phyloP scores from a whole-genome alignment of 2,888 invertebrate genomes.

The Pharmacophagus antenor region DNA sequence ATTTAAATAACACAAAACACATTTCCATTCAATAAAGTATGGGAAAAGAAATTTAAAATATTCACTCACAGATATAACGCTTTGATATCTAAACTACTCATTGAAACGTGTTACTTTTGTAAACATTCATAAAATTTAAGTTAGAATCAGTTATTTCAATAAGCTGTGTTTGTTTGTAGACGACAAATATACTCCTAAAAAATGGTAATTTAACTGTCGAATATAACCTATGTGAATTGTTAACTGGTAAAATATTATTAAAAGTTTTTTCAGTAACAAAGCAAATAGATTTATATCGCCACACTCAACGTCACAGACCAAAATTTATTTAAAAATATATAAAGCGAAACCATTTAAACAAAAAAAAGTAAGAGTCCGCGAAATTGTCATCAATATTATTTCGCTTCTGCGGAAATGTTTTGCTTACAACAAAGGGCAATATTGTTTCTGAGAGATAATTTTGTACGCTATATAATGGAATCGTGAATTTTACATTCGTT shows the following conservation, averaged over 20 bases:
- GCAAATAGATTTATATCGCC: constrained; percentile 1
- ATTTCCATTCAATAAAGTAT: too few relatives aligned
- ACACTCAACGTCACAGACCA: background rate
- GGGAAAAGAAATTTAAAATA: too few relatives aligned
- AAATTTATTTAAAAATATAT: constrained; percentile 9
- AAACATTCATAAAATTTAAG: too few relatives aligned
- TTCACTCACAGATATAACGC: too few relatives aligned
- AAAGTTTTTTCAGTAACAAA: background rate
- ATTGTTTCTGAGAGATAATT: constrained; percentile 25
- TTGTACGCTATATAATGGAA: constrained; percentile 16
- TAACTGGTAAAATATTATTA: background rate
- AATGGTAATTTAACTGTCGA: background rate
- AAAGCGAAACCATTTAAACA: background rate
- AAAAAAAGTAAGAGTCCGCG: constrained; percentile 14
- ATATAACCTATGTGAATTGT: background rate
- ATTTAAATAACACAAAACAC: too few relatives aligned
- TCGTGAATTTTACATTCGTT: constrained; percentile 14
- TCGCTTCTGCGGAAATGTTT: constrained; percentile 32
- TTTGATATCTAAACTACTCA: too few relatives aligned
- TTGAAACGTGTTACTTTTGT: too few relatives aligned
- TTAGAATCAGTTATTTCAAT: too few relatives aligned
- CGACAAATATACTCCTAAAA: too few relatives aligned
- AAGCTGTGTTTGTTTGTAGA: too few relatives aligned
- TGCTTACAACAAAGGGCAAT: constrained; percentile 22
- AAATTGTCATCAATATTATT: constrained; percentile 23